Evolutionary conservation across 2,888 invertebrate genomes (phyloP).

Genomic region (Malthinus flaveolus): DNA sequence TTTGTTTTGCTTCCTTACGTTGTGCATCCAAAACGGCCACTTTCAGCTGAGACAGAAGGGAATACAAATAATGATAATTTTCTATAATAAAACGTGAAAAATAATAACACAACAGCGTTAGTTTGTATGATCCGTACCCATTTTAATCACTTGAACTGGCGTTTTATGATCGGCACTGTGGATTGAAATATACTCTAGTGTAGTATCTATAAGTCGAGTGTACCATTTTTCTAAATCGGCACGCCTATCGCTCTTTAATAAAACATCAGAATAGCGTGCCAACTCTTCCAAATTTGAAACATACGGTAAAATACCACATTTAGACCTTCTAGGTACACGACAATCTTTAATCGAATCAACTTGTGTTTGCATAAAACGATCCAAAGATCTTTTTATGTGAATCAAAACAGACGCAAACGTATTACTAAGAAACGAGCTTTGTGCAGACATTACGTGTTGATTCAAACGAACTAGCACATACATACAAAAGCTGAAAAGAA

Average conservation of each 20-base stretch:
- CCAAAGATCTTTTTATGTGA: constrained; percentile 88
- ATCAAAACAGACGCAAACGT: constrained; percentile 85
- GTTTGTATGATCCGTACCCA: constrained; percentile 63
- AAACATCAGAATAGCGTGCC: constrained; percentile 81
- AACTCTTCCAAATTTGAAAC: constrained; percentile 90
- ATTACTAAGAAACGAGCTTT: constrained; percentile 86
- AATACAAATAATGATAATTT: constrained; percentile 94
- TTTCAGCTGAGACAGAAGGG: constrained; percentile 84
- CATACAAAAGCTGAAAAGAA: constrained; percentile 79
- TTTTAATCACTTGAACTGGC: constrained; percentile 88
- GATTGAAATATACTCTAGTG: constrained; percentile 79
- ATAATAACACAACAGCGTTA: constrained; percentile 4
- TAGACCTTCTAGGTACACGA: constrained; percentile 71
- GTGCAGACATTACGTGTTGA: constrained; percentile 89
- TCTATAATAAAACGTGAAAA: constrained; percentile 59
- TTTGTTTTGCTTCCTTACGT: constrained; percentile 86
- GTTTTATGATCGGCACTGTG: constrained; percentile 87
- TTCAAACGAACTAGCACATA: constrained; percentile 90
- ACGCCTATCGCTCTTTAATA: constrained; percentile 86
- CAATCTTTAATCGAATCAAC: constrained; percentile 79
- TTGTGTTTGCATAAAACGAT: constrained; percentile 86
- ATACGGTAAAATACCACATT: constrained; percentile 89
- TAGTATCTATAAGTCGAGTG: constrained; percentile 74
- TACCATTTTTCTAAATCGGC: constrained; percentile 94
- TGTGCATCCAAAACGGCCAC: constrained; percentile 84